Evolutionary conservation across 2,888 invertebrate genomes (phyloP).

Genomic region (Pristionchus entomophagus): DNA sequence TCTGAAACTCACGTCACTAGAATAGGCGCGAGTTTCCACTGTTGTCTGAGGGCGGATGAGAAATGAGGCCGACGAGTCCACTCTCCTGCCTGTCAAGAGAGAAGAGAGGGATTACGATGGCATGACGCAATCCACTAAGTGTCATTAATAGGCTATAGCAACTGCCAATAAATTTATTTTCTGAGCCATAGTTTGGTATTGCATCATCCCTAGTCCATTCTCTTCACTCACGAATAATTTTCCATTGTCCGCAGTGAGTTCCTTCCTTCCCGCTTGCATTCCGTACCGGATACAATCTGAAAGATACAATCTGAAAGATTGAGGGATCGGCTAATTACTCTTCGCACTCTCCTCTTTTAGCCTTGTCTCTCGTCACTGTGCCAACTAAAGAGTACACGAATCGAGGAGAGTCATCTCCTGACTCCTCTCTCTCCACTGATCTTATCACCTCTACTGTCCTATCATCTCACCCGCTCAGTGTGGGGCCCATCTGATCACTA

Average conservation of each 20-base stretch:
- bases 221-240: constrained; percentile 25
- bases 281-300: constrained; percentile 33
- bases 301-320: not conserved
- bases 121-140: not conserved
- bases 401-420: not conserved
- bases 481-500: not conserved
- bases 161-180: not conserved
- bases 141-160: not conserved
- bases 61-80: constrained; percentile 46
- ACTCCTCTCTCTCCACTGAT: not conserved
- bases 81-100: constrained; percentile 7
- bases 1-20: constrained; percentile 21
- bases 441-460: not conserved
- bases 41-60: constrained; percentile 13
- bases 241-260: constrained; percentile 8
- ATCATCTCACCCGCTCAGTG: constrained; percentile 24
- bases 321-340: not conserved
- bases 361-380: not conserved
- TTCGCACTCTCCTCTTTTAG: not conserved
- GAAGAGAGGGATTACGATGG: too few relatives aligned
- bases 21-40: constrained; percentile 33
- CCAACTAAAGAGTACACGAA: not conserved
- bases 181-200: too few relatives aligned
- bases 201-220: too few relatives aligned
- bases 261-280: not conserved